Evolutionary conservation across 2,797 vertebrate species (phyloP).

Genomic region (Hydrocynus forskahlii): DNA sequence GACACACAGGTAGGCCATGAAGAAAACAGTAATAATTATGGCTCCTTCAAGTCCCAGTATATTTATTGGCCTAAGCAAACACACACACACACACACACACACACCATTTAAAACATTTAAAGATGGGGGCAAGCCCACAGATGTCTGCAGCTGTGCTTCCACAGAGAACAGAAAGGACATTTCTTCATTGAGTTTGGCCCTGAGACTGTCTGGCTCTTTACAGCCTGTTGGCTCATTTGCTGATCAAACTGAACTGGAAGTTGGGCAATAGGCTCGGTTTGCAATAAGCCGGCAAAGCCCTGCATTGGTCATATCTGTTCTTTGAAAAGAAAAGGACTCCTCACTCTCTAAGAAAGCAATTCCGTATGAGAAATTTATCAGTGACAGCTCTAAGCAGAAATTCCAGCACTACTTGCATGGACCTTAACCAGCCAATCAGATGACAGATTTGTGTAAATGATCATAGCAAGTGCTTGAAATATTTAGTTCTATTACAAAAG

Average conservation of each 20-base stretch:
- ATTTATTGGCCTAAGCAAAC: constrained; percentile 66
- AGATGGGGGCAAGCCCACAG: background rate
- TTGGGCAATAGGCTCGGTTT: background rate
- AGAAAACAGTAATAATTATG: constrained; percentile 68
- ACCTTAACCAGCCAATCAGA: background rate
- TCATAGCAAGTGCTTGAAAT: background rate
- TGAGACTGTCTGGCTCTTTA: background rate
- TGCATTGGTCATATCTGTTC: background rate
- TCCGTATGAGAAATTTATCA: too few relatives aligned
- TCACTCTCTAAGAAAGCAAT: background rate
- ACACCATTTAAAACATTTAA: background rate
- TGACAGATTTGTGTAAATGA: background rate
- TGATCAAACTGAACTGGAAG: background rate
- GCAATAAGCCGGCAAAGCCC: background rate
- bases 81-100: too few relatives aligned
- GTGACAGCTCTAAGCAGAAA: background rate
- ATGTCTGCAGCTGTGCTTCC: background rate
- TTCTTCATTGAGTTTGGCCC: background rate
- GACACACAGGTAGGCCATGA: constrained; percentile 68
- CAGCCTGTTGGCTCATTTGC: background rate
- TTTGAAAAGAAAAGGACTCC: background rate
- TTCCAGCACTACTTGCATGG: background rate
- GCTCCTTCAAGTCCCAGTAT: constrained; percentile 69
- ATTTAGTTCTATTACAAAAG: background rate
- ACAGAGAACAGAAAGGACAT: background rate